A percentile compares a stretch with the other conserved stretches of the same genome.
Conservation (phyloP, 1,140 invertebrate species). For the Frieseomelitta varia region DNA sequence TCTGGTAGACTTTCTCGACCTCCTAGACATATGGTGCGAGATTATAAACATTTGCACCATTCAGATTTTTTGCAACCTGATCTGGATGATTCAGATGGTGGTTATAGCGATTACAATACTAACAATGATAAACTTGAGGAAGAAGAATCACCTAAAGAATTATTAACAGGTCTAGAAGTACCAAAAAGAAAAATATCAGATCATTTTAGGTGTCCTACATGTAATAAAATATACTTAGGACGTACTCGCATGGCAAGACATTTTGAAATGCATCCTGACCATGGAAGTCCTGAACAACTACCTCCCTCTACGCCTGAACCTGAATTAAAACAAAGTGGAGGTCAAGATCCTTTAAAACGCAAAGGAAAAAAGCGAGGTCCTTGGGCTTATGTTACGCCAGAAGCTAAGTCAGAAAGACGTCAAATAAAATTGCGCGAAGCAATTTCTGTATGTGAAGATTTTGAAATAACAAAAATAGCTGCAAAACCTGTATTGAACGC, state of each 20-base stretch:
- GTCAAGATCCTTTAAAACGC: constrained; percentile 74
- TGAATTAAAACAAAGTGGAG: constrained; percentile 69
- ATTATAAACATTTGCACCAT: constrained; percentile 86
- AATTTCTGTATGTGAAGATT: constrained; percentile 75
- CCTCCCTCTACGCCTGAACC: constrained; percentile 73
- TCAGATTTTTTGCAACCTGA: constrained; percentile 84
- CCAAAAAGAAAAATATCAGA: constrained; percentile 83
- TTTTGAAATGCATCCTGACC: constrained; percentile 85
- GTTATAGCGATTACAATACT: constrained; percentile 86
- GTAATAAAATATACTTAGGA: constrained; percentile 84
- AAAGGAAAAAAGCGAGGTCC: constrained; percentile 79
- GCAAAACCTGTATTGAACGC: constrained; percentile 78
- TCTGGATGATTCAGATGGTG: constrained; percentile 85
- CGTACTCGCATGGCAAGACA: constrained; percentile 84
- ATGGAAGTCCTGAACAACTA: constrained; percentile 82
- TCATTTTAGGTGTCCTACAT: constrained; percentile 83
- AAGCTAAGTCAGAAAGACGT: constrained; percentile 79
- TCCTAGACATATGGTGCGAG: constrained; percentile 86
- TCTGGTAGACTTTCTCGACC: constrained; percentile 86
- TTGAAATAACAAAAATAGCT: constrained; percentile 78
- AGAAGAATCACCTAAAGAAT: constrained; percentile 74
- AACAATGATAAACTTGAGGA: constrained; percentile 80
- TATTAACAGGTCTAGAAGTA: constrained; percentile 76
- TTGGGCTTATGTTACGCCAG: constrained; percentile 79
- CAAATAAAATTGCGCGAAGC: constrained; percentile 83